Conservation (phyloP, 2,113 vertebrate genomes). For the Sander lucioperca region DNA sequence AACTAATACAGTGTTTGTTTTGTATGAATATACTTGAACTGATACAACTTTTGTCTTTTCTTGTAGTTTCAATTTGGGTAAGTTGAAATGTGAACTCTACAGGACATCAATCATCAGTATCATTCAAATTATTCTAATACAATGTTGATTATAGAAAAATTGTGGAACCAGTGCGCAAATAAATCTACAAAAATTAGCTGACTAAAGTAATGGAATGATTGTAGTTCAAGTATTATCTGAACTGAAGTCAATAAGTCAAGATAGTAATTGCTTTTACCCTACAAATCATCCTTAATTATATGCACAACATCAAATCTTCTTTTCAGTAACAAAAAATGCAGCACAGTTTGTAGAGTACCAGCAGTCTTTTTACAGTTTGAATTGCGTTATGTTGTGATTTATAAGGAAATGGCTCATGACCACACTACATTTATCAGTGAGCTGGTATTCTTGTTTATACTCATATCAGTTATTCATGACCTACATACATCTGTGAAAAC, state of each 20-base stretch:
- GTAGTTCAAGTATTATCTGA: neutral
- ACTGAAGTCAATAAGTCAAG: neutral
- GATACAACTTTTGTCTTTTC: neutral
- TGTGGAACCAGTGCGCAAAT: neutral
- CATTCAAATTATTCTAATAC: neutral
- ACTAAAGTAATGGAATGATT: neutral
- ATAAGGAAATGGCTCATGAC: neutral
- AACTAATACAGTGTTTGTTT: neutral
- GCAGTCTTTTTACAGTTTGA: neutral
- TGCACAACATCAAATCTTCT: neutral
- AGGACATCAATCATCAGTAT: neutral
- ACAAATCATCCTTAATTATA: neutral
- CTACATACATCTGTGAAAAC: neutral
- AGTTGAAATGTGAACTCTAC: neutral
- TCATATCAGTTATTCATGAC: neutral
- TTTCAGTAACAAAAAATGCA: neutral
- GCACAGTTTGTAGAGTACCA: neutral
- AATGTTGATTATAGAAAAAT: neutral
- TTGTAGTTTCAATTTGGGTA: slow-evolving; percentile 20
- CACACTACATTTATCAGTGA: neutral
- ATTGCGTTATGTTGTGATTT: neutral
- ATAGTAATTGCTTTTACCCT: neutral
- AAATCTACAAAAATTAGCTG: neutral
- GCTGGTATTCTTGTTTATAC: neutral
- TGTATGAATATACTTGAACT: neutral